phyloP scores from a whole-genome alignment of 2,797 vertebrate genomes.

The Spinus olivaceus region DNA sequence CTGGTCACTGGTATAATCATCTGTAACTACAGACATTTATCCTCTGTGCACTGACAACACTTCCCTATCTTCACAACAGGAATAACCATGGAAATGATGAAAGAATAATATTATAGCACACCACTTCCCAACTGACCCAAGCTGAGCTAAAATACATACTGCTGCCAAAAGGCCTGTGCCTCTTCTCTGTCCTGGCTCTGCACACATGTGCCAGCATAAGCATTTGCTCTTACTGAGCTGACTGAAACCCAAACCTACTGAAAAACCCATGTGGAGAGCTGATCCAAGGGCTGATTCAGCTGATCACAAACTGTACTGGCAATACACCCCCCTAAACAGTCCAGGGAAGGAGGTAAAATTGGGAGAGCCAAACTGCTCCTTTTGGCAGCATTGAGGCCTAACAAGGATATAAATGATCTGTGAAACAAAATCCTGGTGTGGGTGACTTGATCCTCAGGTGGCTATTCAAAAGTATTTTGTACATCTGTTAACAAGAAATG shows the following conservation, averaged over 20 bases:
- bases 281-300: not conserved
- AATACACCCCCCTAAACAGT: not conserved
- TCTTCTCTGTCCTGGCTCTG: not conserved
- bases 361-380: not conserved
- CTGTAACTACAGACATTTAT: not conserved
- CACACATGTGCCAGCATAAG: not conserved
- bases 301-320: not conserved
- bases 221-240: not conserved
- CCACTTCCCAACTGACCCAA: not conserved
- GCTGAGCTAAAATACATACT: not conserved
- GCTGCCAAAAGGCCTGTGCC: not conserved
- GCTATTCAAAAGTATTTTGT: not conserved
- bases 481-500: not conserved
- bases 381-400: not conserved
- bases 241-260: not conserved
- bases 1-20: not conserved
- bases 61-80: not conserved
- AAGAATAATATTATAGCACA: not conserved
- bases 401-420: not conserved
- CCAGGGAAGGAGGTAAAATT: not conserved
- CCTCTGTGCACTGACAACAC: not conserved
- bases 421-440: not conserved
- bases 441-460: not conserved
- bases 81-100: rapidly evolving
- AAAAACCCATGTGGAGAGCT: not conserved